Evolutionary conservation across 2,797 vertebrate genomes (phyloP), one percentile per base, ranked within the genome.

Genomic region (Gallinago stenura): DNA sequence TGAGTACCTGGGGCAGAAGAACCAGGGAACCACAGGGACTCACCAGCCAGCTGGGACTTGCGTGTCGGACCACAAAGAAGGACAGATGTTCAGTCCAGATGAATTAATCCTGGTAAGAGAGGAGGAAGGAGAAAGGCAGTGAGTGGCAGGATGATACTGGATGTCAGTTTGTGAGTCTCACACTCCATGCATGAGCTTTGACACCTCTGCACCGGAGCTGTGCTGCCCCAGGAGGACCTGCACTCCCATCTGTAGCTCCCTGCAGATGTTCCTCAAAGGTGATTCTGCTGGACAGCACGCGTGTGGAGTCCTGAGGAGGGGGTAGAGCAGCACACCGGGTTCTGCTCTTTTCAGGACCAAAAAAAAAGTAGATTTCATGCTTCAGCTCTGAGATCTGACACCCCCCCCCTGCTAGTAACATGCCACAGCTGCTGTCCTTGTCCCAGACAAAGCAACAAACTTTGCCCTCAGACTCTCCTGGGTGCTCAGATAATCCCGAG

Each of bases 131-230:
- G 2, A 9, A 75, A 48, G 25, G 53, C 24, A 60, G 61, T 0
- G 10, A 71, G 15, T 7, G 35, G n/a, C n/a, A 87, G 21, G 50
- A 43, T 30, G 18, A 12, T 2, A 18, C 7, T 69, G 15, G 30
- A 31, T 56, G 25, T 10, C 18, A 33, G 0, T 28, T 30, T 39
- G 18, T n/a, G 28, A 57, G 31, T 53, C 54, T 15, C 53, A 53
- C 15, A 5, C 12, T 60, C 30, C n/a, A 15, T 0, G 0, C 18
- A 35, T 4, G 50, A 70, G 37, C 28, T 28, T 45, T 45, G 37
- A 9, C 15, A 31, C 1, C 2, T 41, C 60, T 62, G 57, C 26
- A 16, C 20, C 1, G 0, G n/a, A 43, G n/a, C 3, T 21, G 33
- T 57, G 21, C 22, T 68, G 62, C 68, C 76, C 50, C 50, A 72